Conservation (phyloP, 2,888 invertebrate genomes). For the Neuroscelio doddi region DNA sequence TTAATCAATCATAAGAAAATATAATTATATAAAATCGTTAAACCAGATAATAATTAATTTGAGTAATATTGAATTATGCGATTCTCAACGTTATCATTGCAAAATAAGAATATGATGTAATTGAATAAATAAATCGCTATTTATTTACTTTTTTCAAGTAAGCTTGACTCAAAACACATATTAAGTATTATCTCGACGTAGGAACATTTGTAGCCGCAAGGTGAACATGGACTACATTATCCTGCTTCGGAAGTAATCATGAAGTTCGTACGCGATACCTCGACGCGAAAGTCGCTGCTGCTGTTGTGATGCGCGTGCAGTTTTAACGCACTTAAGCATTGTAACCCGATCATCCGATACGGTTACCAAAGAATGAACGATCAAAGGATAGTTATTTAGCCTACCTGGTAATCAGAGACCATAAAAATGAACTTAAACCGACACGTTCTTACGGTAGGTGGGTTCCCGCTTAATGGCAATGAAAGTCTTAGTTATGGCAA, state of each 20-base stretch:
- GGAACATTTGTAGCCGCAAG: conserved; percentile 31
- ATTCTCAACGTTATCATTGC: not conserved
- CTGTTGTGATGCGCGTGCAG: conserved; percentile 6
- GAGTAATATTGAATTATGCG: not conserved
- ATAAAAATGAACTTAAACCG: conserved; percentile 64
- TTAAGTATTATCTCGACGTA: conserved; percentile 16
- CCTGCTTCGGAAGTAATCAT: conserved; percentile 33
- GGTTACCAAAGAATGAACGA: conserved; percentile 57
- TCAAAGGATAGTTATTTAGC: conserved; percentile 61
- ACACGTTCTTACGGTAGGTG: conserved; percentile 49
- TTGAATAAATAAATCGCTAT: conserved; percentile 31
- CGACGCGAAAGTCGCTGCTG: conserved; percentile 13
- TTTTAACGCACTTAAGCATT: conserved; percentile 23
- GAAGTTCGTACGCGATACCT: conserved; percentile 26
- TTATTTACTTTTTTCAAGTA: conserved; percentile 33
- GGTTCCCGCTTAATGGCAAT: conserved; percentile 35
- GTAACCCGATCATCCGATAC: conserved; percentile 46
- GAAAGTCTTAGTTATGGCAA: conserved; percentile 49
- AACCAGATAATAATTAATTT: not conserved
- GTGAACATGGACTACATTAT: conserved; percentile 34
- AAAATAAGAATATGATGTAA: conserved; percentile 25
- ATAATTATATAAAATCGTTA: not conserved
- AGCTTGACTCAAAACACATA: conserved; percentile 23
- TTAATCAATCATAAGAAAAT: not conserved
- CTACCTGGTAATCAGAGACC: conserved; percentile 64